Evolutionary conservation across 2,113 vertebrate species (phyloP).

Genomic region (Ophiodon elongatus): DNA sequence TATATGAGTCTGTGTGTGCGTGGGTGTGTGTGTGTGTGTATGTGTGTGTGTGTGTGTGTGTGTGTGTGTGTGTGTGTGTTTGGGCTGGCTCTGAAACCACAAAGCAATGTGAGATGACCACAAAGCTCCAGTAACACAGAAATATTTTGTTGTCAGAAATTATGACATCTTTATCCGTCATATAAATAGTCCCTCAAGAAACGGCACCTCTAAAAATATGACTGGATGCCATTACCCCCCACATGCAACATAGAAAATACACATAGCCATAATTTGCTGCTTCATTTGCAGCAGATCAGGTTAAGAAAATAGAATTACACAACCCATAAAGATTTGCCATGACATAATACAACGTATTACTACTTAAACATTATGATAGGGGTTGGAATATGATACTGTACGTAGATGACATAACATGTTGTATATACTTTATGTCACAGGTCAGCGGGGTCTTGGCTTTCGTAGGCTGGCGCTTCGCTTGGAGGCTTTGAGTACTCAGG

Average conservation of each 20-base stretch:
- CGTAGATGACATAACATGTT: neutral
- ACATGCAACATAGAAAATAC: slow-evolving; percentile 38
- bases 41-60: neutral
- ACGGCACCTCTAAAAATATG: slow-evolving; percentile 5
- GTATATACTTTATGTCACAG: slow-evolving; percentile 43
- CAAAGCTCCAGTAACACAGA: slow-evolving; percentile 23
- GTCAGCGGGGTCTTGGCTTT: slow-evolving; percentile 51
- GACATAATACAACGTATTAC: neutral
- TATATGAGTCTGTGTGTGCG: neutral
- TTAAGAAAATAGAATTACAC: slow-evolving; percentile 30
- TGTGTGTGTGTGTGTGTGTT: neutral
- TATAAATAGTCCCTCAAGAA: slow-evolving; percentile 19
- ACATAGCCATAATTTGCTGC: slow-evolving; percentile 13
- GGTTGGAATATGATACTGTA: neutral
- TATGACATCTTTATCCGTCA: slow-evolving; percentile 31
- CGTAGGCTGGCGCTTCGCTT: slow-evolving; percentile 73
- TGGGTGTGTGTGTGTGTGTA: neutral
- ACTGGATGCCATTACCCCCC: slow-evolving; percentile 3
- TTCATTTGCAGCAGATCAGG: slow-evolving; percentile 10
- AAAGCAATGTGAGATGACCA: slow-evolving; percentile 4
- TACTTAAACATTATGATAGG: neutral
- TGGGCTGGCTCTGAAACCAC: slow-evolving; percentile 4
- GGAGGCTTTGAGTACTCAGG: slow-evolving; percentile 75
- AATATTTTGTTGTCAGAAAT: slow-evolving; percentile 35
- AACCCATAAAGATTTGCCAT: neutral